Evolutionary conservation across 2,888 invertebrate genomes (phyloP).

Genomic region (Ramazzottius varieornatus): DNA sequence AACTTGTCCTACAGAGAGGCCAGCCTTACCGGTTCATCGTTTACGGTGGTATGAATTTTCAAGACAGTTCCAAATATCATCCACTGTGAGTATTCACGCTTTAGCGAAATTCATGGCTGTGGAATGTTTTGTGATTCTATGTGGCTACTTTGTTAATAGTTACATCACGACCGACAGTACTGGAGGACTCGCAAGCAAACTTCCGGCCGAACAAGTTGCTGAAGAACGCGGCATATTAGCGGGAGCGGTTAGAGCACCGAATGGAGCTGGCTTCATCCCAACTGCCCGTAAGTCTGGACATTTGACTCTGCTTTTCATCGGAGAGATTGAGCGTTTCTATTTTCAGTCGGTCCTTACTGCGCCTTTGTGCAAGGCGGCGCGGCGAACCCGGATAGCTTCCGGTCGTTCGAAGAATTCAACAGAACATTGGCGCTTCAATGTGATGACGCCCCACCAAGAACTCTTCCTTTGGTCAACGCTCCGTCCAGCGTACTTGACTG

Average conservation of each 20-base stretch:
- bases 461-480: background rate
- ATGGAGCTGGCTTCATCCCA: background rate
- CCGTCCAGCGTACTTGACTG: background rate
- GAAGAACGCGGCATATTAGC: background rate
- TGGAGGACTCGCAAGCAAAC: background rate
- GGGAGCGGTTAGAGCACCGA: background rate
- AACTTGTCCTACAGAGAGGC: background rate
- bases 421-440: background rate
- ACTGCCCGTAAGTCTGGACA: background rate
- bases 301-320: background rate
- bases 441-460: background rate
- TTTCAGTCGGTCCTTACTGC: background rate
- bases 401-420: background rate
- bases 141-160: no score
- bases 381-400: background rate
- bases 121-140: no score
- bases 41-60: background rate
- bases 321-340: no score
- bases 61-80: background rate
- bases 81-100: background rate
- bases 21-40: background rate
- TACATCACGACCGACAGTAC: background rate
- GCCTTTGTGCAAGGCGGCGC: background rate
- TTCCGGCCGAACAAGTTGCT: background rate
- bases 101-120: background rate